Evolutionary conservation across 1,140 invertebrate genomes (phyloP).

Genomic region (Ptiloglossa arizonensis): DNA sequence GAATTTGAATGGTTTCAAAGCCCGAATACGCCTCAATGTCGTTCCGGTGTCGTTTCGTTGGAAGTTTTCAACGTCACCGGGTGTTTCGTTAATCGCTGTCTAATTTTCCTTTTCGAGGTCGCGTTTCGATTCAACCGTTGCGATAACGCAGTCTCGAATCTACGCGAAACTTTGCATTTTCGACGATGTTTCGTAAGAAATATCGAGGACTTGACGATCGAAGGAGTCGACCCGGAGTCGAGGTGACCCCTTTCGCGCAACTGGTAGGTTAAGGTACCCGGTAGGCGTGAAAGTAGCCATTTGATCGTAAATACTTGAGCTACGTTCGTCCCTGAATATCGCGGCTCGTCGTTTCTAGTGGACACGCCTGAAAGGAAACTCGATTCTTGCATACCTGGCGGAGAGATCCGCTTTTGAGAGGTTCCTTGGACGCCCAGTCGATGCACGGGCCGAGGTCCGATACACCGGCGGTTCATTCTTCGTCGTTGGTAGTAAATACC

Average conservation of each 20-base stretch:
- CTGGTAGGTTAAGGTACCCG: background rate
- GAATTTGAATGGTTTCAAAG: too few relatives aligned
- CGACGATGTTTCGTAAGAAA: too few relatives aligned
- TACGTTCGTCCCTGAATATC: slow-evolving; percentile 9
- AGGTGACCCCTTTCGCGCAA: background rate
- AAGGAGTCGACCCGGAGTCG: too few relatives aligned
- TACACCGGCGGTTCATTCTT: slow-evolving; percentile 49
- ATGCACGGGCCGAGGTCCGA: slow-evolving; percentile 18
- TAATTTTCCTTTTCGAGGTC: too few relatives aligned
- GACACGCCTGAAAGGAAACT: slow-evolving; percentile 42
- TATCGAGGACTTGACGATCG: too few relatives aligned
- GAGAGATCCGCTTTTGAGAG: slow-evolving; percentile 52
- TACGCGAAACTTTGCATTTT: too few relatives aligned
- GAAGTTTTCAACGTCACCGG: too few relatives aligned
- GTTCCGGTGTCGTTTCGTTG: too few relatives aligned
- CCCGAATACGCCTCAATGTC: too few relatives aligned
- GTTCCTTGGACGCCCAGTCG: slow-evolving; percentile 20
- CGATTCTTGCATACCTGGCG: slow-evolving; percentile 37
- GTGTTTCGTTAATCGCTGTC: too few relatives aligned
- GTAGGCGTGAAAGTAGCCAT: slow-evolving; percentile 11
- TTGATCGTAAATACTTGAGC: slow-evolving; percentile 28
- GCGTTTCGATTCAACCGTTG: too few relatives aligned
- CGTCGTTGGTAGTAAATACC: slow-evolving; percentile 51
- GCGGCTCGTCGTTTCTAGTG: slow-evolving; percentile 12
- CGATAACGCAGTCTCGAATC: too few relatives aligned